Base-by-base conservation (phyloP, 2,888 invertebrate genomes). In the Rhyacophila evoluta region DNA sequence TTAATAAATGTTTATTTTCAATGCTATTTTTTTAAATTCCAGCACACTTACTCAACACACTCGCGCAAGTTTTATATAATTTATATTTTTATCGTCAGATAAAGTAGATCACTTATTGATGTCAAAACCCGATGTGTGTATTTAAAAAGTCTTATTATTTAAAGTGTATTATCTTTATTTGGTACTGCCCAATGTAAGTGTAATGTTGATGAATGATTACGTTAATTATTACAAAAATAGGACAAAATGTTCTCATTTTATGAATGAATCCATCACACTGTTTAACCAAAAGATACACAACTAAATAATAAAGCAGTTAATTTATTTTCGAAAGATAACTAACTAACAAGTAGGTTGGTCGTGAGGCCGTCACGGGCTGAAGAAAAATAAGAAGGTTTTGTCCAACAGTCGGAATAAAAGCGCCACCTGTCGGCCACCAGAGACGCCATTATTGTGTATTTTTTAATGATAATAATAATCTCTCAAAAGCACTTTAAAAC, bases 321-420 rank as follows among this genome's bases (percentile, higher is more conserved):
- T 55, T 55, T 55, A 55, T 55, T 55, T 55, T 55, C 19, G n/a
- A 10, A 25, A 55, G 25, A 55, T 55, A 55, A n/a, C 6, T 33
- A 33, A 33, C 55, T 55, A 55, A 55, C 55, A 55, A 55, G 55
- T 55, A 55, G 55, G 55, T 55, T 55, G 55, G 4, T 19, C 55
- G 55, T 55, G 55, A 55, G 55, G 15, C 19, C 55, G 55, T 55
- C 55, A 55, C 55, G 55, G 55, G 19, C 19, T 55, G 55, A 15
- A 55, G 55, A 55, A 55, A 55, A 55, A 55, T 55, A 55, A 55
- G 55, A 55, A 55, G 55, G 55, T 55, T 55, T 55, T 55, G 55
- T 55, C 8, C 55, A 8, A 15, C 19, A 55, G 12, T 15, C 15
- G 55, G 19, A 55, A 55, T 19, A 55, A 19, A 55, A 19, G 55